Base-by-base conservation (phyloP, 2,797 vertebrate species). In the Eidolon dupreanum region DNA sequence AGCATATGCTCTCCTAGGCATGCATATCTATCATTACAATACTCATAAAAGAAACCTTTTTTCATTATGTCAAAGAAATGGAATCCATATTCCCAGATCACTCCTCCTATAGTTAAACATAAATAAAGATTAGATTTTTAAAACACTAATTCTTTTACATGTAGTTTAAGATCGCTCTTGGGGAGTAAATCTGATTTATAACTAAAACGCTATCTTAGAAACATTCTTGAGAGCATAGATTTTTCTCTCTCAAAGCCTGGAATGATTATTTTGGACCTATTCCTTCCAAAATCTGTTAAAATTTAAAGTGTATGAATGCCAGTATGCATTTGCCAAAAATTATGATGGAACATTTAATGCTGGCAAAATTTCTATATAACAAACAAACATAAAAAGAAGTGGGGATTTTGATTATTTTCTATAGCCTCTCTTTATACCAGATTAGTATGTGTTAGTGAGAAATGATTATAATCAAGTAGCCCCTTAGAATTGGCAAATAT, bases 191-290 rank as follows among this genome's bases (percentile, higher is more conserved):
- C 36, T 97, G 41, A 59, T 96, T 98, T 97, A 90, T 93, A 91
- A 55, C 81, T 71, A 75, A 95, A 94, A 82, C 43, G 31, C 38
- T 73, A 51, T 97, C 86, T 97, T 98, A 94, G 73, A 96, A 92
- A 90, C 90, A 86, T 97, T 97, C 86, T 96, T 97, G 77, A 95
- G 94, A 94, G 79, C 59, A 10, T 2, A 15, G 24, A 51, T 97
- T 95, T 97, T 92, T 96, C 88, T 90, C 57, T 92, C 82, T 77
- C 65, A 75, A 92, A 66, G 5, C 13, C 8, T 85, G 94, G 55
- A 96, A 65, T 19, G 86, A 85, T 96, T 78, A 96, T 94, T 92
- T 46, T 90, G 97, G 95, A 90, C 26, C 43, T 7, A 92, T 97
- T 92, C 41, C 5, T 91, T 17, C 4, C 0, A 15, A 88, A 84